Evolutionary conservation across 2,797 vertebrate genomes (phyloP).

Genomic region (Anniella stebbinsi): DNA sequence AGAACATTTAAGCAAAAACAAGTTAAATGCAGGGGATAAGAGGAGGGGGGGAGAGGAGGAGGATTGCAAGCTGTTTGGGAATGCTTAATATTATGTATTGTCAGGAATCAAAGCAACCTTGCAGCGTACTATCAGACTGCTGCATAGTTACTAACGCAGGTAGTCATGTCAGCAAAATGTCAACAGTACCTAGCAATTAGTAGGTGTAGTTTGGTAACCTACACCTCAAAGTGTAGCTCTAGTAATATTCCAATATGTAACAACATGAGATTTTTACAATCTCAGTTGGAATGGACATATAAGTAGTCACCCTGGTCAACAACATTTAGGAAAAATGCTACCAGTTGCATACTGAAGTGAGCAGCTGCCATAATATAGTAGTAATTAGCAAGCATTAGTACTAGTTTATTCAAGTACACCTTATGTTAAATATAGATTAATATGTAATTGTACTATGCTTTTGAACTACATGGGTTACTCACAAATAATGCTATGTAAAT

Average conservation of each 20-base stretch:
- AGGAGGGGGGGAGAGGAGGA: background rate
- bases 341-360: background rate
- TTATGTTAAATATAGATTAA: background rate
- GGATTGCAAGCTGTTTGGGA: background rate
- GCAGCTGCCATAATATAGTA: background rate
- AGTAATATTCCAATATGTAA: background rate
- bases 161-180: background rate
- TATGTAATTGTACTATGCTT: background rate
- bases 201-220: background rate
- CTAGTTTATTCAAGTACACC: background rate
- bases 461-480: background rate
- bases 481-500: background rate
- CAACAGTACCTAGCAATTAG: background rate
- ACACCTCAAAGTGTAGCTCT: background rate
- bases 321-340: background rate
- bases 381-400: background rate
- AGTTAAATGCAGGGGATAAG: background rate
- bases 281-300: background rate
- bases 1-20: background rate
- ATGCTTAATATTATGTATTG: background rate
- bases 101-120: background rate
- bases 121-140: background rate
- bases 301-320: background rate
- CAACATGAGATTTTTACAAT: background rate
- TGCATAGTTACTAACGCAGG: background rate